Evolutionary conservation across 1,140 invertebrate species (phyloP).

Genomic region (Drosophila elegans): DNA sequence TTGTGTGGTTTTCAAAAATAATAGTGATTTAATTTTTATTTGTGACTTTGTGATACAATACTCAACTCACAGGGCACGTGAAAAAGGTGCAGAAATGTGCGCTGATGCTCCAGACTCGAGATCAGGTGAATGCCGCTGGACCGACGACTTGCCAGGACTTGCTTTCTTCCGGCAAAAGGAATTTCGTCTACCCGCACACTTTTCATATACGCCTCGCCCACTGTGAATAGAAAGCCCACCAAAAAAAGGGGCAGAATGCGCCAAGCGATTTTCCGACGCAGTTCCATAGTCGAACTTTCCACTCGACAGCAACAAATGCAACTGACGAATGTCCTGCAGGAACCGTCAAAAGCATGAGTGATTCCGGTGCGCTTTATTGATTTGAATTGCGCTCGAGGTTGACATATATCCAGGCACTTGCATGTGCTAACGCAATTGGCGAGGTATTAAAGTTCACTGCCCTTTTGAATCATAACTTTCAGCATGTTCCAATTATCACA

Average conservation of each 20-base stretch:
- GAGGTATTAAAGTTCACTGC: slow-evolving; percentile 29
- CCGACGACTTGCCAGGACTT: neutral
- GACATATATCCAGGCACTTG: slow-evolving; percentile 42
- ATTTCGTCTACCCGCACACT: slow-evolving; percentile 74
- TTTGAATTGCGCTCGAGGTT: slow-evolving; percentile 57
- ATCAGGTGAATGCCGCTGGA: slow-evolving; percentile 70
- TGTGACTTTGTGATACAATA: too few species aligned
- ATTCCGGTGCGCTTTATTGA: slow-evolving; percentile 49
- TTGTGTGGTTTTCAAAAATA: too few species aligned
- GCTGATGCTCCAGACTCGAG: slow-evolving; percentile 67
- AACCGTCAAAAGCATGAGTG: slow-evolving; percentile 12
- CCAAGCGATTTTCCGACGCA: slow-evolving; percentile 52
- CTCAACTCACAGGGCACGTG: slow-evolving; percentile 76
- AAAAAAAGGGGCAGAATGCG: slow-evolving; percentile 58
- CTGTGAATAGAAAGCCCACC: slow-evolving; percentile 45
- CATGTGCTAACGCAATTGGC: slow-evolving; percentile 51
- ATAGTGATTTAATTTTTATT: too few species aligned
- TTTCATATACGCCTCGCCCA: slow-evolving; percentile 60
- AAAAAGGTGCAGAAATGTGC: slow-evolving; percentile 74
- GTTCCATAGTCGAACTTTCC: slow-evolving; percentile 40
- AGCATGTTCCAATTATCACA: neutral
- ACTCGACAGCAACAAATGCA: slow-evolving; percentile 9
- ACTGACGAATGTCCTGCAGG: slow-evolving; percentile 54
- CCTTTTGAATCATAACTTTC: slow-evolving; percentile 6
- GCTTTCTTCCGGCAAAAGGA: slow-evolving; percentile 44